phyloP scores from a whole-genome alignment of 2,888 invertebrate species.

The Exephanes ischioxanthus region DNA sequence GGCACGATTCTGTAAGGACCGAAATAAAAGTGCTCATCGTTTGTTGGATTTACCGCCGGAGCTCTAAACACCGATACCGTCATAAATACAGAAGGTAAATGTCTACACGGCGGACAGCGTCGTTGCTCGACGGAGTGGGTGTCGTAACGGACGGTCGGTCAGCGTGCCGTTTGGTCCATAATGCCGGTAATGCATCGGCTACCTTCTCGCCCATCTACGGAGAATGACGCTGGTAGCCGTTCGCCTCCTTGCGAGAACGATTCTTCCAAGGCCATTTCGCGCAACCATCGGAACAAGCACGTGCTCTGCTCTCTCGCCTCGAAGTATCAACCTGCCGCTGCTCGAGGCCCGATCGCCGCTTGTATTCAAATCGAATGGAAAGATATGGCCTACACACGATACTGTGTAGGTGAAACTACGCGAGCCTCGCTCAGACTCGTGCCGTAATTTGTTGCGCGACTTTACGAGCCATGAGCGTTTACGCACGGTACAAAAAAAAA shows the following conservation, averaged over 20 bases:
- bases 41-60: conserved; percentile 6
- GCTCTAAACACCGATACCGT: not conserved
- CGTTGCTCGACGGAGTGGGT: conserved; percentile 43
- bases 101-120: not conserved
- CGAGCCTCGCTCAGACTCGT: conserved; percentile 14
- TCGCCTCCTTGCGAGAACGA: conserved; percentile 41
- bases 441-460: conserved; percentile 56
- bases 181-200: conserved; percentile 60
- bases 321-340: conserved; percentile 49
- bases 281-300: conserved; percentile 63
- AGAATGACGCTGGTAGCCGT: conserved; percentile 63
- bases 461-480: not conserved
- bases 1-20: not conserved
- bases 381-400: conserved; percentile 13
- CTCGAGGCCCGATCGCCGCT: conserved; percentile 24
- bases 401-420: conserved; percentile 9
- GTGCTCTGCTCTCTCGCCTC: conserved; percentile 60
- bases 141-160: conserved; percentile 56
- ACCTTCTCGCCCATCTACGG: conserved; percentile 68
- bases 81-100: conserved; percentile 20
- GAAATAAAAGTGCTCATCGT: not conserved
- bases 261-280: conserved; percentile 54
- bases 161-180: conserved; percentile 43
- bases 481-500: not conserved
- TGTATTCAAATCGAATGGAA: conserved; percentile 62